phyloP scores from a whole-genome alignment of 2,888 invertebrate genomes.

The Nezara viridula region DNA sequence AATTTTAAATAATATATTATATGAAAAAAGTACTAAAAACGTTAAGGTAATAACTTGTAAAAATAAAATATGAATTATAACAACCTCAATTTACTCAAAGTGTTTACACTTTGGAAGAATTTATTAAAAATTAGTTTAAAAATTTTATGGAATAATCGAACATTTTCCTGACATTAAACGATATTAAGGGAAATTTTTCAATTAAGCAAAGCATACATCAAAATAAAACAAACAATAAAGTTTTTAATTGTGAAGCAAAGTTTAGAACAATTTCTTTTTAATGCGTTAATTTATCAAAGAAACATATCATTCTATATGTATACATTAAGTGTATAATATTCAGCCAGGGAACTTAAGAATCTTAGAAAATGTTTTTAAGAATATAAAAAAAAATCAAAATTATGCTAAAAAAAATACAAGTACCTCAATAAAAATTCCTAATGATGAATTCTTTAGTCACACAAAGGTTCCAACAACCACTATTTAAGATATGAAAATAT shows the following conservation, averaged over 20 bases:
- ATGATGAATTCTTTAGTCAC: neutral
- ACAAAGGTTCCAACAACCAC: neutral
- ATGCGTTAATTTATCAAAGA: no score
- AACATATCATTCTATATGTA: neutral
- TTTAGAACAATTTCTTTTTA: no score
- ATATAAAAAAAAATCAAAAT: neutral
- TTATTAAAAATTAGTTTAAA: neutral
- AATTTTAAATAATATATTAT: neutral
- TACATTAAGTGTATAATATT: neutral
- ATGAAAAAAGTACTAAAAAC: neutral
- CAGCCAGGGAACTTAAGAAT: neutral
- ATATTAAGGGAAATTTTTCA: neutral
- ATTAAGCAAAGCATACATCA: neutral
- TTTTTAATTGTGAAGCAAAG: no score
- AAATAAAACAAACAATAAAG: no score
- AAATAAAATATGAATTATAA: neutral
- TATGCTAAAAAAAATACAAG: neutral
- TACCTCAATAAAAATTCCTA: slow-evolving; percentile 5
- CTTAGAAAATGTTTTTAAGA: neutral
- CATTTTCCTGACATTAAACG: neutral
- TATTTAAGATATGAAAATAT: neutral
- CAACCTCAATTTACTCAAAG: neutral
- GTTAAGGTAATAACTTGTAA: neutral
- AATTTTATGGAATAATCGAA: neutral
- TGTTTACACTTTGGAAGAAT: neutral